phyloP scores from a whole-genome alignment of 64 coral and sea anemone genomes.

The Montipora sp. region DNA sequence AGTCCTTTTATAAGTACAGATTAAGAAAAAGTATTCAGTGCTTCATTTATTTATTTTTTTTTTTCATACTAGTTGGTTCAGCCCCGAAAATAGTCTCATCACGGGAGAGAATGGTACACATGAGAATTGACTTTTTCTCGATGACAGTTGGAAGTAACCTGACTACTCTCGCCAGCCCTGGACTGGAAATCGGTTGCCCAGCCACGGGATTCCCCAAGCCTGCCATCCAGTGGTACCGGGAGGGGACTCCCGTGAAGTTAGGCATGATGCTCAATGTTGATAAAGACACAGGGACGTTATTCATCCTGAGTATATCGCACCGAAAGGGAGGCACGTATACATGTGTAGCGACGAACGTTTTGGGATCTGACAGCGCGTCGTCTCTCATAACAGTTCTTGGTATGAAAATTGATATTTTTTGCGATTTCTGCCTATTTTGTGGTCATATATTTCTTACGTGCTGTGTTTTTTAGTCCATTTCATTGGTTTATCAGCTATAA shows the following conservation, averaged over 20 bases:
- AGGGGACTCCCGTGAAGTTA: slow-evolving; percentile 21
- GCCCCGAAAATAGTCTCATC: slow-evolving; percentile 43
- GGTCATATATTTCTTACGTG: not conserved
- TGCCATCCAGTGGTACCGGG: slow-evolving; percentile 33
- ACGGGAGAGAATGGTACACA: not conserved
- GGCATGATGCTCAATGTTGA: slow-evolving; percentile 37
- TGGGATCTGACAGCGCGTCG: slow-evolving; percentile 50
- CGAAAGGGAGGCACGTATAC: slow-evolving; percentile 28
- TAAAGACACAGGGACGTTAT: slow-evolving; percentile 22
- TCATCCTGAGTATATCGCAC: slow-evolving; percentile 29
- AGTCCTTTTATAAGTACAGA: too few species aligned
- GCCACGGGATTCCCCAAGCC: slow-evolving; percentile 59
- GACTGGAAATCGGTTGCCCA: slow-evolving; percentile 55
- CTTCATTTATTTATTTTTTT: not conserved
- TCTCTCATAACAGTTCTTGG: slow-evolving; percentile 31
- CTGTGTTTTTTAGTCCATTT: not conserved
- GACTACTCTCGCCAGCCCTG: slow-evolving; percentile 41
- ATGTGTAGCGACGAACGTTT: slow-evolving; percentile 38
- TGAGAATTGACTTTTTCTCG: slow-evolving; percentile 4
- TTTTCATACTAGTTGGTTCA: slow-evolving; percentile 19
- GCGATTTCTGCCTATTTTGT: not conserved
- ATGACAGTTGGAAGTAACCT: slow-evolving; percentile 41
- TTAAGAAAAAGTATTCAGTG: too few species aligned
- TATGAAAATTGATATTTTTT: not conserved
- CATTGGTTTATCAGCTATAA: not conserved